Conservation (phyloP, 2,113 vertebrate genomes). For the Clarias magur region DNA sequence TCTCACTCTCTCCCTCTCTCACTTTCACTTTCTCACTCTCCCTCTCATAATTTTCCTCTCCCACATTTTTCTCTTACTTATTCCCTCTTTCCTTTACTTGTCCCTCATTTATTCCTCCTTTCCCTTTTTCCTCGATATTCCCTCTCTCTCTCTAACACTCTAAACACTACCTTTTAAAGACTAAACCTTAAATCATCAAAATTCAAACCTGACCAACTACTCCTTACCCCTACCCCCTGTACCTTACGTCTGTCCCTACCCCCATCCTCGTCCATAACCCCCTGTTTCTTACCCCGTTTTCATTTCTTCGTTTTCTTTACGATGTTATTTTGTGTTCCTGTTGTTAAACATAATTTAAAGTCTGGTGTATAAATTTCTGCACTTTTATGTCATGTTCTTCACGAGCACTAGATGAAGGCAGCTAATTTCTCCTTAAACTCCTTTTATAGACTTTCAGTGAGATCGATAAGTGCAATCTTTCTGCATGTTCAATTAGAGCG, state of each 20-base stretch:
- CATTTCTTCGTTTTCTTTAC: background rate
- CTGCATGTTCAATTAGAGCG: conserved; percentile 23
- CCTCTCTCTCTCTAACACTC: background rate
- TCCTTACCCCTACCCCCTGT: background rate
- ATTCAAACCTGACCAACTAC: background rate
- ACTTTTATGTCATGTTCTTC: conserved; percentile 2
- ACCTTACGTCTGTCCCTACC: no score
- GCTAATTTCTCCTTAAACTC: conserved; percentile 26
- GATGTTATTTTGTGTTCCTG: background rate
- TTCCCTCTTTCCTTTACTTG: no score
- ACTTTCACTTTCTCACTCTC: background rate
- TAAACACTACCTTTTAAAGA: background rate
- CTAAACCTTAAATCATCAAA: background rate
- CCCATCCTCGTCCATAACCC: background rate
- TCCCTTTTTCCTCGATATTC: background rate
- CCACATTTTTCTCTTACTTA: no score
- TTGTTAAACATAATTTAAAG: background rate
- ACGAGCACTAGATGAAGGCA: background rate
- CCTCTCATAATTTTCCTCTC: no score
- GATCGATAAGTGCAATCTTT: conserved; percentile 30
- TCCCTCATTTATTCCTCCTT: background rate
- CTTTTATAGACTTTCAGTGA: conserved; percentile 33
- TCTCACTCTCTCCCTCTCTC: background rate
- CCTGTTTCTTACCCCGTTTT: background rate
- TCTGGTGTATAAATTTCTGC: background rate